Evolutionary conservation across 2,888 invertebrate species (phyloP), one percentile per base, ranked within the genome.

Genomic region (Parochlus steinenii): DNA sequence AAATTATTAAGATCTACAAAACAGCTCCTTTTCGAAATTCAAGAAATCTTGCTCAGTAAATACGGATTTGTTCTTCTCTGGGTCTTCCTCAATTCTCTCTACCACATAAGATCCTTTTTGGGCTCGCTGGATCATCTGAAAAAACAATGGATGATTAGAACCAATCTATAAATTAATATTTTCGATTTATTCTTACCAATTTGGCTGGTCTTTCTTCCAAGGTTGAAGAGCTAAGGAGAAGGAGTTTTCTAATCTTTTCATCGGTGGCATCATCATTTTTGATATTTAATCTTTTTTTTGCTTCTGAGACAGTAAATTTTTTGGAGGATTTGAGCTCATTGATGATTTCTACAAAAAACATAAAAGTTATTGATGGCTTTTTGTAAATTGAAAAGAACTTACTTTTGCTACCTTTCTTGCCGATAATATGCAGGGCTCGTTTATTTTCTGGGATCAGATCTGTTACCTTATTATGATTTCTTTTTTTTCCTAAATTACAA

Each of bases 31-130:
- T 31, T 15, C 31, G 23, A 31, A 31, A n/a, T 31, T 31, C 15
- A 4, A 8, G n/a, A 31, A 31, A 10, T 31, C 31, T 20, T 31
- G 22, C n/a, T 31, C 31, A 6, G 31, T 31, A 23, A 31, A 31
- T 6, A 16, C 11, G 17, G 6, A 11, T 28, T 28, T 17, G 4
- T 28, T 28, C 5, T 28, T 14, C 12, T 15, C 16, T 15, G 28
- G 8, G 7, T 30, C n/a, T 17, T n/a, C 18, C 17, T 22, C 22
- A 20, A 12, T 14, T n/a, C 14, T 17, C 6, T 31, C 23, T 22
- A 15, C 11, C 20, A n/a, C n/a, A n/a, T n/a, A n/a, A n/a, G n/a
- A n/a, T 22, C 7, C 20, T 10, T 31, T 31, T 22, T 14, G 22
- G 14, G 14, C 19, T 30, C 5, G 19, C 6, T 11, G 10, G 11